Percentiles rank a stretch among this genome's conserved stretches.
Evolutionary conservation across 1,140 invertebrate genomes (phyloP).

Genomic region (Tribolium madens): DNA sequence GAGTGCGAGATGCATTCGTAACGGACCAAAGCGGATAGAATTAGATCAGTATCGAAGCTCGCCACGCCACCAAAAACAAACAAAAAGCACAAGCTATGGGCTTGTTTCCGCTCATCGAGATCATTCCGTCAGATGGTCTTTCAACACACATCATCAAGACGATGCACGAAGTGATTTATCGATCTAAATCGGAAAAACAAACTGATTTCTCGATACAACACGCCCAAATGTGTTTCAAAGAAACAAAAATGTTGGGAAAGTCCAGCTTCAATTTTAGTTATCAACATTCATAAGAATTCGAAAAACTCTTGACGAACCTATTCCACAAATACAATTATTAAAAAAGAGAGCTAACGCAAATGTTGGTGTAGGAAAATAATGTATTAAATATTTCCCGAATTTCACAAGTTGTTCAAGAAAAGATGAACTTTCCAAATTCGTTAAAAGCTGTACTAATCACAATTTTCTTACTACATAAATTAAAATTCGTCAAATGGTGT

Average conservation of each 20-base stretch:
- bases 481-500: too few species aligned
- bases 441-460: too few species aligned
- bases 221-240: background rate
- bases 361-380: too few species aligned
- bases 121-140: slow-evolving; percentile 45
- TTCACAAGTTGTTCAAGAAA: too few species aligned
- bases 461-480: too few species aligned
- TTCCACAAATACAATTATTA: background rate
- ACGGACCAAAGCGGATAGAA: slow-evolving; percentile 44
- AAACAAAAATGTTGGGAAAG: background rate
- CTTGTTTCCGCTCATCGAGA: slow-evolving; percentile 51
- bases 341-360: too few species aligned
- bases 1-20: slow-evolving; percentile 44
- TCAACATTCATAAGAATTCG: background rate
- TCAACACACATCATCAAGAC: slow-evolving; percentile 36
- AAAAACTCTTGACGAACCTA: background rate
- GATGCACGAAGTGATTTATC: slow-evolving; percentile 21
- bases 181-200: slow-evolving; percentile 5
- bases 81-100: slow-evolving; percentile 47
- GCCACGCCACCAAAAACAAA: slow-evolving; percentile 46
- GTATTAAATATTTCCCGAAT: too few species aligned
- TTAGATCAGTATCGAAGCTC: slow-evolving; percentile 43
- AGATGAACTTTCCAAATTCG: too few species aligned
- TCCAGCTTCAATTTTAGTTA: too few species aligned
- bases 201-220: background rate